Evolutionary conservation across 2,797 vertebrate species (phyloP).

Genomic region (Myotis daubentonii): DNA sequence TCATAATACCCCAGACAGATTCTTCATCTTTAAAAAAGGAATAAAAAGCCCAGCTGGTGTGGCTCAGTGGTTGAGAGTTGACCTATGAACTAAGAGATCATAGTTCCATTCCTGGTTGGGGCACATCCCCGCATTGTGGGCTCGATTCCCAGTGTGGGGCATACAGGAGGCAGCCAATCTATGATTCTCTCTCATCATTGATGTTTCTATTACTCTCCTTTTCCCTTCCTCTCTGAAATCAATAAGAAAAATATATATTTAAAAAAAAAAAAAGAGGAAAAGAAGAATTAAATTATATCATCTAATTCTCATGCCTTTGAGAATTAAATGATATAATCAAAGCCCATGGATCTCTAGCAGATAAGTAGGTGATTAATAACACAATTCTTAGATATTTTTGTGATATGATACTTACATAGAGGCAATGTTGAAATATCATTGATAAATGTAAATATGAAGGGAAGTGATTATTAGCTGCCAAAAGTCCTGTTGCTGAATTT

Average conservation of each 20-base stretch:
- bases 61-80: too few species aligned
- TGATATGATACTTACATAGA: background rate
- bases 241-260: too few species aligned
- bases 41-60: background rate
- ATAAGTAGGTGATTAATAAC: background rate
- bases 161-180: too few species aligned
- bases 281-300: too few species aligned
- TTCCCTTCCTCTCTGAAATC: too few species aligned
- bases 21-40: slow-evolving; percentile 40
- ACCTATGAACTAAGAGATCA: too few species aligned
- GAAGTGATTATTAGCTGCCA: background rate
- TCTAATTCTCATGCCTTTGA: background rate
- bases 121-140: too few species aligned
- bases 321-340: background rate
- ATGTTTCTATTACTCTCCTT: too few species aligned
- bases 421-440: background rate
- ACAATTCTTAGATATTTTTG: slow-evolving; percentile 1
- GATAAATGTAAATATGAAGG: background rate
- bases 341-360: background rate
- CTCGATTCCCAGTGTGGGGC: too few species aligned
- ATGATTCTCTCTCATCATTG: too few species aligned
- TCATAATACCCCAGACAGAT: background rate
- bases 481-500: slow-evolving; percentile 19
- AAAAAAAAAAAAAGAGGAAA: too few species aligned
- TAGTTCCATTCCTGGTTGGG: too few species aligned